Evolutionary conservation across 2,113 vertebrate species (phyloP).

Genomic region (Apistogramma diplotaenia): DNA sequence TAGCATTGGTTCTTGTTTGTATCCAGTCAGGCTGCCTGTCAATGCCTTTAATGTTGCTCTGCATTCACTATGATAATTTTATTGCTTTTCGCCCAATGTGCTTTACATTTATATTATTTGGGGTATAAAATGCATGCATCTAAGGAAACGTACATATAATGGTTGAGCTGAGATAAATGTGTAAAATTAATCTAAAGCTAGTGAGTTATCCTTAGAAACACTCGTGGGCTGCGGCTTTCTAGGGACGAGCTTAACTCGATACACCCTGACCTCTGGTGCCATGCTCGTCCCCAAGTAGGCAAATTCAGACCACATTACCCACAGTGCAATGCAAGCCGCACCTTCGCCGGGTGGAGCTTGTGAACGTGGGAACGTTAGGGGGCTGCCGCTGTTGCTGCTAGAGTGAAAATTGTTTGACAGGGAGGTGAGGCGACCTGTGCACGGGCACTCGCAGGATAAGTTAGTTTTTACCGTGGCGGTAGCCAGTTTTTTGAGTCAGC

Average conservation of each 20-base stretch:
- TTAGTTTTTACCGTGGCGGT: conserved; percentile 30
- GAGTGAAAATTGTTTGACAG: conserved; percentile 72
- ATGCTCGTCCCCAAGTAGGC: background rate
- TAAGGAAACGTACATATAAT: background rate
- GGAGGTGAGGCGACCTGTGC: conserved; percentile 37
- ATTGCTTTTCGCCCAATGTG: background rate
- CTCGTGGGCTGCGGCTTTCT: background rate
- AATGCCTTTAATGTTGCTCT: background rate
- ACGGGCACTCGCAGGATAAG: conserved; percentile 34
- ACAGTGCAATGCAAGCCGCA: conserved; percentile 52
- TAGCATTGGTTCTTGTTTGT: background rate
- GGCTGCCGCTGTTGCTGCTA: conserved; percentile 22
- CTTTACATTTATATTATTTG: background rate
- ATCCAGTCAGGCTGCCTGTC: background rate
- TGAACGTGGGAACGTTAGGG: conserved; percentile 64
- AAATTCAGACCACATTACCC: conserved; percentile 67
- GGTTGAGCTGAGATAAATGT: background rate
- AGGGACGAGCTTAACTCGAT: background rate
- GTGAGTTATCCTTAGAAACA: background rate
- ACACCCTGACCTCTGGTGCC: background rate
- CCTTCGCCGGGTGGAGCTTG: conserved; percentile 72
- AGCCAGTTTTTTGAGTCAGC: conserved; percentile 13
- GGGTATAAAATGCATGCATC: background rate
- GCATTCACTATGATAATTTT: background rate
- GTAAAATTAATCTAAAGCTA: background rate